These are phyloP conservation scores for Larimichthys crocea DNA, from an alignment of 2,113 vertebrate species.

Conservation along the genomic window DNA sequence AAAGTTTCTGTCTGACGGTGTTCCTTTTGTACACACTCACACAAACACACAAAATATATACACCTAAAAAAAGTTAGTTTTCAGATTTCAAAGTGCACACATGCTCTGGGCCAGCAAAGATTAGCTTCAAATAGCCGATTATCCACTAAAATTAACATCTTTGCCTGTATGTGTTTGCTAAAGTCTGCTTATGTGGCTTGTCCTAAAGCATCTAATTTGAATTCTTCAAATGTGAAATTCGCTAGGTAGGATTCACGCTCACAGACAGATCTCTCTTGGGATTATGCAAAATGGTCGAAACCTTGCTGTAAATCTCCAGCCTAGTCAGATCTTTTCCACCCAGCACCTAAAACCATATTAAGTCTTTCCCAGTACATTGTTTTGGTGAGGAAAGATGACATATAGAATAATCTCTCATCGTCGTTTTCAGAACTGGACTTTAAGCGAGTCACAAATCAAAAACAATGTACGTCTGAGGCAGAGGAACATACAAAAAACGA, in stretches of 20 bases:
- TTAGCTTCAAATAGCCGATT: constrained; percentile 38
- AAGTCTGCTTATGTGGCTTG: constrained; percentile 32
- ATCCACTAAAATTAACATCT: constrained; percentile 46
- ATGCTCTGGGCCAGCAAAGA: constrained; percentile 41
- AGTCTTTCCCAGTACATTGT: constrained; percentile 39
- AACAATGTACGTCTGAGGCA: constrained; percentile 45
- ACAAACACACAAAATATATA: not conserved
- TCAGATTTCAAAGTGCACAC: constrained; percentile 39
- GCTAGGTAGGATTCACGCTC: constrained; percentile 50
- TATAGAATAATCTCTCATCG: constrained; percentile 60
- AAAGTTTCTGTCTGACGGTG: constrained; percentile 29
- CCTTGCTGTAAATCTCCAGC: constrained; percentile 47
- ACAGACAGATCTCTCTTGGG: constrained; percentile 59
- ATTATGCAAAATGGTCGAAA: constrained; percentile 71
- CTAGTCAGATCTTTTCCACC: constrained; percentile 54
- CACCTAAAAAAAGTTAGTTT: constrained; percentile 23
- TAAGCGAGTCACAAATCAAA: constrained; percentile 26
- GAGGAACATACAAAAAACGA: constrained; percentile 13
- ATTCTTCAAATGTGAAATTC: constrained; percentile 61
- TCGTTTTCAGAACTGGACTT: constrained; percentile 23
- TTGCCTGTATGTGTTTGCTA: constrained; percentile 30
- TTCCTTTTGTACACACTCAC: not conserved
- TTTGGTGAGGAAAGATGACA: constrained; percentile 46
- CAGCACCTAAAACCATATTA: constrained; percentile 43
- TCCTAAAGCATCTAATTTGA: constrained; percentile 46